These are phyloP conservation scores for Cosmorhoe ocellata DNA, from an alignment of 2,888 invertebrate genomes.

Conservation along the genomic window DNA sequence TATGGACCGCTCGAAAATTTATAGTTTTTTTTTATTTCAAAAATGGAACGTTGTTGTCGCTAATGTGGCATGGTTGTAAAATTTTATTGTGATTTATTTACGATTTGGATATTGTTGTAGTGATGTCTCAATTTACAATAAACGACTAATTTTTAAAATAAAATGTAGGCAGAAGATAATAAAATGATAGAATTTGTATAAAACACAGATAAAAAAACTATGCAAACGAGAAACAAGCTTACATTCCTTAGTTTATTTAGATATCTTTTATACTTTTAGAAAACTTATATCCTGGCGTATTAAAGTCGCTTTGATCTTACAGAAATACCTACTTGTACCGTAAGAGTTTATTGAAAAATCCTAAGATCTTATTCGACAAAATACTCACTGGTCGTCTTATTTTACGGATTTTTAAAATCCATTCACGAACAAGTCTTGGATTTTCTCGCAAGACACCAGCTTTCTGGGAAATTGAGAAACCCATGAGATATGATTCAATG, in stretches of 20 bases:
- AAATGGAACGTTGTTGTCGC: slow-evolving; percentile 17
- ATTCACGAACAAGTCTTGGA: slow-evolving; percentile 9
- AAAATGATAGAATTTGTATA: too few species aligned
- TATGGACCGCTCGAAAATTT: slow-evolving; percentile 39
- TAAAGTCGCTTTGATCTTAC: slow-evolving; percentile 7
- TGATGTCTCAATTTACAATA: slow-evolving; percentile 12
- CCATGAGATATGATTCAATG: slow-evolving; percentile 14
- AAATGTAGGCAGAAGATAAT: too few species aligned
- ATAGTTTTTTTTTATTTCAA: slow-evolving; percentile 26
- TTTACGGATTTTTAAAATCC: slow-evolving; percentile 22
- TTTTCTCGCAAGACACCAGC: slow-evolving; percentile 11
- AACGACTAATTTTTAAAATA: too few species aligned
- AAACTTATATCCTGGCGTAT: too few species aligned
- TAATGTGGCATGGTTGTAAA: slow-evolving; percentile 28
- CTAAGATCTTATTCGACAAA: slow-evolving; percentile 17
- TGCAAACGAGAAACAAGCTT: too few species aligned
- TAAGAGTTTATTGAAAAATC: slow-evolving; percentile 21
- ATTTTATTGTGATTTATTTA: slow-evolving; percentile 27
- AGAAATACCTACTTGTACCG: slow-evolving; percentile 6
- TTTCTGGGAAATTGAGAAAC: slow-evolving; percentile 4
- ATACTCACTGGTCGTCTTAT: slow-evolving; percentile 14
- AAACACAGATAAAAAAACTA: too few species aligned
- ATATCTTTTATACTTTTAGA: background rate
- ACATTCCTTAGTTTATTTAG: too few species aligned
- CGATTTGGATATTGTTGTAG: slow-evolving; percentile 3